phyloP scores from a whole-genome alignment of 2,888 invertebrate species.

The Brachyptera putata region DNA sequence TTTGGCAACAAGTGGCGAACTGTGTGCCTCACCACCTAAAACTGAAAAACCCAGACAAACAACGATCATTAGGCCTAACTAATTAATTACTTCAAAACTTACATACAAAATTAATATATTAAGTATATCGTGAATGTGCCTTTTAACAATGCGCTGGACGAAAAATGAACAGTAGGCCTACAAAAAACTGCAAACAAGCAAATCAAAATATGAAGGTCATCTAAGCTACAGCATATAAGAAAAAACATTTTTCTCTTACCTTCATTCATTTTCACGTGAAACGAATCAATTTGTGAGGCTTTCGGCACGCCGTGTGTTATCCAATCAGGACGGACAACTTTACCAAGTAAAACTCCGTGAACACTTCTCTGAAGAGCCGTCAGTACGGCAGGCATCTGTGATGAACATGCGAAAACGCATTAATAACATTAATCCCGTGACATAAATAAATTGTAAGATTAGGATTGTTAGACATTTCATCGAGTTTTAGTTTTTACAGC shows the following conservation, averaged over 20 bases:
- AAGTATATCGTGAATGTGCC: no score
- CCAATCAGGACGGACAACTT: conserved; percentile 81
- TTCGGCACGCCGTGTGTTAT: conserved; percentile 81
- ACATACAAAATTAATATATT: conserved; percentile 1
- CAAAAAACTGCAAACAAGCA: no score
- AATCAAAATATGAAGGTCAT: no score
- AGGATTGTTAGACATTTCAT: no score
- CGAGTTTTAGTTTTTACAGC: not conserved
- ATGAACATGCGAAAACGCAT: conserved; percentile 25
- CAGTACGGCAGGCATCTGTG: conserved; percentile 77
- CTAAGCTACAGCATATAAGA: no score
- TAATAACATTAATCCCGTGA: not conserved
- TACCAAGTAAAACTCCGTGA: conserved; percentile 80
- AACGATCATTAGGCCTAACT: not conserved
- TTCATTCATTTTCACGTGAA: conserved; percentile 40
- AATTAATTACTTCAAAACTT: not conserved
- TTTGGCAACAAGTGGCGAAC: conserved; percentile 47
- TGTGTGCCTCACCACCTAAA: conserved; percentile 39
- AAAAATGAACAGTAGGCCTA: no score
- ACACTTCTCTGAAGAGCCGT: conserved; percentile 84
- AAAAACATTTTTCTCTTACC: no score
- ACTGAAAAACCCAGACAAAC: conserved; percentile 45
- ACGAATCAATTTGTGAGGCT: conserved; percentile 66
- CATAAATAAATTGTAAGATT: not conserved
- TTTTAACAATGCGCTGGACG: no score